Evolutionary conservation across 1,140 invertebrate species (phyloP), one percentile per base, ranked within the genome.

Genomic region (Globodera rostochiensis): DNA sequence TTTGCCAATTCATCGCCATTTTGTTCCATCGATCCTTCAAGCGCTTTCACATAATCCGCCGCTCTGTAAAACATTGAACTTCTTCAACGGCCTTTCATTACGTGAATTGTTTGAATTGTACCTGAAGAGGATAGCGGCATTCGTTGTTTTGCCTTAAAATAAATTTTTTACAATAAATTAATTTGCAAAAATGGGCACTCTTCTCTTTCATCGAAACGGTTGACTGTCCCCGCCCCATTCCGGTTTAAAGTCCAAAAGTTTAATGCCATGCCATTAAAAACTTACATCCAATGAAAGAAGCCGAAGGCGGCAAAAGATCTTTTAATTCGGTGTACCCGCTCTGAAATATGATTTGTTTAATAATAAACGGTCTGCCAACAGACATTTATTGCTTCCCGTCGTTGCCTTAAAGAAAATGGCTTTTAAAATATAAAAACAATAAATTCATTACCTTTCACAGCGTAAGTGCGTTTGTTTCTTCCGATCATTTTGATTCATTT

Each of bases 281-380:
- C 47, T 15, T 78, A 78, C 88, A 89, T 5, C 88, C 88, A 60
- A 83, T 73, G 25, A 89, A 84, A 7, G 86, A 84, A 13, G 85
- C 74, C 21, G 84, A 87, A 46, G 86, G 84, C 13, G 88, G 88
- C 19, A 89, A 83, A 25, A 89, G 76, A 60, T 89, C 88, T 73
- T 89, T 89, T 71, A 89, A 67, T n/a, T 89, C 88, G 57, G 64
- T 83, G 83, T 89, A 89, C 11, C 88, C 88, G 79, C 73, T 90
- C 88, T 89, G 74, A 79, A 88, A 79, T 6, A 11, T 46, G 36
- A 36, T 36, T 36, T 36, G 36, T 36, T 36, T 36, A 36, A 36
- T 36, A 36, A 2, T 36, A 36, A 36, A 36, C 36, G 36, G 1
- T 36, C 3, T 36, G 36, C 36, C 64, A 80, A 78, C 83, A 84